Base-by-base conservation (phyloP, 2,797 vertebrate species). In the Australoheros facetus region DNA sequence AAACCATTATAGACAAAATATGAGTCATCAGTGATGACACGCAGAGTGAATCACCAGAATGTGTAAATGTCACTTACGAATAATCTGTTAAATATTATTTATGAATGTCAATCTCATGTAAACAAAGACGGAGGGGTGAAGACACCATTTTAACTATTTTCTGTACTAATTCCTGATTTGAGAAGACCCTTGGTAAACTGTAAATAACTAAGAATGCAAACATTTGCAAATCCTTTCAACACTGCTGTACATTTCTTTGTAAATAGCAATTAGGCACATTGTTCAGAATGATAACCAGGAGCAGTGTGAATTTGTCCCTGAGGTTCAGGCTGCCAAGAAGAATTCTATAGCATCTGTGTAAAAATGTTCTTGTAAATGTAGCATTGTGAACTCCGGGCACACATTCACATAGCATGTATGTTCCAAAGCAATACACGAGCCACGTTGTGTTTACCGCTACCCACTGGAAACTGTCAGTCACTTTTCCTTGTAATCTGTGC, bases 21-120 rank as follows among this genome's bases (percentile, higher is more conserved):
- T 81, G 85, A 91, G 74, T 87, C 87, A 93, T 75, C 19, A 53
- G 56, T 78, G 82, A 76, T 84, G 75, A 45, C 3, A 48, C 60
- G 11, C 23, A 16, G 3, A 1, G 39, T 66, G 60, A 66, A 23
- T 66, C 60, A 45, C 39, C 42, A 39, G 23, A 66, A 69, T 75
- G 64, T 86, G 81, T 77, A 84, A 83, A 89, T 87, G 85, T 74
- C 79, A 79, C 16, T 28, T 56, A 73, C 2, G 3, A 72, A 80
- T 56, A 7, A 72, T 56, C 21, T 58, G 60, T 73, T 23, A 28
- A 28, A 71, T 37, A 37, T 37, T 37, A 37, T 77, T 77, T 72
- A 45, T 83, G 48, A 86, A 83, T 71, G 59, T 71, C 73, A 74
- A 54, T 56, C 71, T 73, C 3, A 19, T 56, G 3, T 58, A 32